Evolutionary conservation across 2,797 vertebrate genomes (phyloP).

Genomic region (Aratinga solstitialis): DNA sequence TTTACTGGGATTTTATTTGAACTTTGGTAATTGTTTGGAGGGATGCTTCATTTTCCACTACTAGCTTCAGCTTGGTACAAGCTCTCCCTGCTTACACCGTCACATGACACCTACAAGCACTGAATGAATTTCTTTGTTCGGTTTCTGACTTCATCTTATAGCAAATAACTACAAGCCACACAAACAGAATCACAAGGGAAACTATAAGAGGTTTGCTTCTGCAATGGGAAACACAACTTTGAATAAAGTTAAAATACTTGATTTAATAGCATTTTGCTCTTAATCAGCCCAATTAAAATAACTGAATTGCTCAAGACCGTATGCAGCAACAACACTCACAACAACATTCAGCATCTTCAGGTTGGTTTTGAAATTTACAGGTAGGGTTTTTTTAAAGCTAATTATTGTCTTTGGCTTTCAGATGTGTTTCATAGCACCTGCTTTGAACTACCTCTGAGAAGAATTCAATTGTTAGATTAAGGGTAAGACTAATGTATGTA

Average conservation of each 20-base stretch:
- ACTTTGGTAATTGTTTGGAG: background rate
- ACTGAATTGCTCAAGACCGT: background rate
- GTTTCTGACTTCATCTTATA: conserved; percentile 50
- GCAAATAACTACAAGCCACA: conserved; percentile 1
- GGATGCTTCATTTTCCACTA: background rate
- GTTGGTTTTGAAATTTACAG: background rate
- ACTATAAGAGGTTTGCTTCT: background rate
- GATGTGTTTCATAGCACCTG: background rate
- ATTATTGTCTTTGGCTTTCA: background rate
- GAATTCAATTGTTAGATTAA: accelerated
- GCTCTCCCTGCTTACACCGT: conserved; percentile 1
- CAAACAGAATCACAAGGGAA: background rate
- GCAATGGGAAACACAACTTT: background rate
- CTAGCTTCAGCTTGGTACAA: conserved; percentile 47
- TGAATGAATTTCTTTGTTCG: conserved; percentile 45
- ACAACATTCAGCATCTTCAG: background rate
- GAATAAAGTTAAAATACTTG: background rate
- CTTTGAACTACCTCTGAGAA: background rate
- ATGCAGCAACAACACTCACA: background rate
- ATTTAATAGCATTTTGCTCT: background rate
- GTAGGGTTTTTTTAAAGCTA: background rate
- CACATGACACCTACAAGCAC: conserved; percentile 15
- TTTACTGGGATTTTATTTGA: background rate
- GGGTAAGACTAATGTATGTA: accelerated
- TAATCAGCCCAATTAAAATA: background rate